phyloP scores from a whole-genome alignment of 2,888 invertebrate genomes.

The Caenorhabditis becei region DNA sequence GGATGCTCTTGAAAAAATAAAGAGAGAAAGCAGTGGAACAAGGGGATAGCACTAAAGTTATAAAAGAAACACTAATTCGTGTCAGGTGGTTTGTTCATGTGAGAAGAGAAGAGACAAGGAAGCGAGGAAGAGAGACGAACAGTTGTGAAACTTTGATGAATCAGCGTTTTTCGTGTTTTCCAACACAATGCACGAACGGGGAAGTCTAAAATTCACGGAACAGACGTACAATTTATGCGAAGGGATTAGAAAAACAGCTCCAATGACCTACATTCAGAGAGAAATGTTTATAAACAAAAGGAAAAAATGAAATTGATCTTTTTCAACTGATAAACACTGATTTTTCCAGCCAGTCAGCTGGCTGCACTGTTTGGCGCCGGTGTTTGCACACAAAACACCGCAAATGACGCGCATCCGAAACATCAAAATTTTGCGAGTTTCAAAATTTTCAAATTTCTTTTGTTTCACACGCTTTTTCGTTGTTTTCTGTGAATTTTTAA shows the following conservation, averaged over 20 bases:
- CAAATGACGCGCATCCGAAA: conserved; percentile 21
- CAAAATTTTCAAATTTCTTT: background rate
- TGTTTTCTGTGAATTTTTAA: background rate
- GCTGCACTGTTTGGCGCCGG: conserved; percentile 19
- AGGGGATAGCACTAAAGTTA: background rate
- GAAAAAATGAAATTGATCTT: too few species aligned
- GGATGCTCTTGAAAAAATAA: background rate
- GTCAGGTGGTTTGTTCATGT: conserved; percentile 10
- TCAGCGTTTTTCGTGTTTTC: too few species aligned
- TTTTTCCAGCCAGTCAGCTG: conserved; percentile 19
- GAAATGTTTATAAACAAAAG: too few species aligned
- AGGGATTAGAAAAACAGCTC: too few species aligned
- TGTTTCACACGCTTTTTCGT: conserved; percentile 6
- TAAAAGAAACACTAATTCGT: conserved; percentile 1
- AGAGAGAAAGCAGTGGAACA: background rate
- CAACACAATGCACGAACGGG: too few species aligned
- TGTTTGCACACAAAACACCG: conserved; percentile 7
- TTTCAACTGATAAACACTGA: too few species aligned
- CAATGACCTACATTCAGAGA: too few species aligned
- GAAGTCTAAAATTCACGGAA: too few species aligned
- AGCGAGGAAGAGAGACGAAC: too few species aligned
- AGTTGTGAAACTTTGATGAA: too few species aligned
- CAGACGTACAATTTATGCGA: too few species aligned
- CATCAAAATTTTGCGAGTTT: conserved; percentile 31
- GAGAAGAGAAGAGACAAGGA: too few species aligned